Base-by-base conservation (phyloP, 2,797 vertebrate species). In the Alca torda region DNA sequence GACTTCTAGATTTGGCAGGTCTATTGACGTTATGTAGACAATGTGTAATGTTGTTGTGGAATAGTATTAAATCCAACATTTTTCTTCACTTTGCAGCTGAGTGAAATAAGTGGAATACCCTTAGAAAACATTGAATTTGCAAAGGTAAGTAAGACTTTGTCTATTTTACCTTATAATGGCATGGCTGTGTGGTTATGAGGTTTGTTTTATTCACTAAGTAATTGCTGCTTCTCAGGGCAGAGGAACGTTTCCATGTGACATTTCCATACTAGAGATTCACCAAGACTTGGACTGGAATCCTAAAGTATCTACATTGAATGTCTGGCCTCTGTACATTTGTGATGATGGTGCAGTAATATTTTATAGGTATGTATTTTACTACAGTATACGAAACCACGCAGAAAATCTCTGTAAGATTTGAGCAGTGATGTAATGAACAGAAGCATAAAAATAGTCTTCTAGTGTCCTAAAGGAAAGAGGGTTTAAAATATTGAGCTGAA, bases 251-350 rank as follows among this genome's bases (percentile, higher is more conserved):
- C 99, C 99, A 16, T 99, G 99, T n/a, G 99, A 99, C 97, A 99
- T 99, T 95, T 99, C 99, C 30, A 98, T 99, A 95, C 97, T 99
- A 97, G 99, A 99, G 98, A 99, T 99, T 97, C 99, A 99, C 96
- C 99, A 99, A 86, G 99, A 99, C 96, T 98, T 99, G 97, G 99
- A 99, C 97, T 99, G 99, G 99, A 99, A 99, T 97, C 99, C 99
- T 6, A 99, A 99, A 98, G 99, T 99, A 91, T 99, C 99, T 31
- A 99, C 99, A 15, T 96, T 99, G 61, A 99, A 99, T 84, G 99
- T 99, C 95, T 99, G 99, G 99, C 99, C 99, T 87, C 99, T 99
- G 77, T 99, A 99, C 98, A 99, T 99, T 97, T 99, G 99, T 93
- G 99, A 99, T 79, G 99, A 99, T 92, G 99, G 99, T 56, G 99